phyloP scores from a whole-genome alignment of 2,797 vertebrate species.

The Melopsittacus undulatus region DNA sequence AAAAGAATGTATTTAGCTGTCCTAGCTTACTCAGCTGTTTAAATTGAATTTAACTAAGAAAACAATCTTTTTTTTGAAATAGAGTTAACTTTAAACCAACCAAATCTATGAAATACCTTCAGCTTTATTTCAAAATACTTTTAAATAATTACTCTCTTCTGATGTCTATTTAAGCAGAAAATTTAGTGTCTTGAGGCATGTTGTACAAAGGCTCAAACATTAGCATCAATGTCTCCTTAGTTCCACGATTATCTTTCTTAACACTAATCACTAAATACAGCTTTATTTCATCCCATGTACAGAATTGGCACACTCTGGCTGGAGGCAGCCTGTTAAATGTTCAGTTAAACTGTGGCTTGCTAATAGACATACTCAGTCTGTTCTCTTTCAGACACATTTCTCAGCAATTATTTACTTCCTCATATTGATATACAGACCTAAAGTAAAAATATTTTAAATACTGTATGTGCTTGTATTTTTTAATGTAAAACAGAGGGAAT shows the following conservation, averaged over 20 bases:
- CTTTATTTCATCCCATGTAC: background rate
- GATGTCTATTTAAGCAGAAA: conserved; percentile 5
- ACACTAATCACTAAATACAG: background rate
- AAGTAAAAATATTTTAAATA: background rate
- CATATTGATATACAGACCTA: background rate
- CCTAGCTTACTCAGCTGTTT: background rate
- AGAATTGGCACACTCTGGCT: background rate
- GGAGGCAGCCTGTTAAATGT: background rate
- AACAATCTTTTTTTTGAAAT: background rate
- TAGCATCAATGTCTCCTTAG: background rate
- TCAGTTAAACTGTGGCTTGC: background rate
- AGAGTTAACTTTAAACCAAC: conserved; percentile 17
- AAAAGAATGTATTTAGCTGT: background rate
- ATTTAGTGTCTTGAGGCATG: background rate
- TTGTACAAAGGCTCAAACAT: background rate
- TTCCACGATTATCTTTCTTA: background rate
- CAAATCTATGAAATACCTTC: background rate
- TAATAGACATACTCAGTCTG: background rate
- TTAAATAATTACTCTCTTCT: background rate
- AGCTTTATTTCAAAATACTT: background rate
- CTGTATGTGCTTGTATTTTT: background rate
- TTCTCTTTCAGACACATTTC: background rate
- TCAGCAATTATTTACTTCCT: background rate
- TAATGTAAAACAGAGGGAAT: background rate
- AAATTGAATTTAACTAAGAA: conserved; percentile 8